These are phyloP conservation scores for Palloptera scutellata DNA, from an alignment of 2,888 invertebrate genomes.

Conservation along the genomic window DNA sequence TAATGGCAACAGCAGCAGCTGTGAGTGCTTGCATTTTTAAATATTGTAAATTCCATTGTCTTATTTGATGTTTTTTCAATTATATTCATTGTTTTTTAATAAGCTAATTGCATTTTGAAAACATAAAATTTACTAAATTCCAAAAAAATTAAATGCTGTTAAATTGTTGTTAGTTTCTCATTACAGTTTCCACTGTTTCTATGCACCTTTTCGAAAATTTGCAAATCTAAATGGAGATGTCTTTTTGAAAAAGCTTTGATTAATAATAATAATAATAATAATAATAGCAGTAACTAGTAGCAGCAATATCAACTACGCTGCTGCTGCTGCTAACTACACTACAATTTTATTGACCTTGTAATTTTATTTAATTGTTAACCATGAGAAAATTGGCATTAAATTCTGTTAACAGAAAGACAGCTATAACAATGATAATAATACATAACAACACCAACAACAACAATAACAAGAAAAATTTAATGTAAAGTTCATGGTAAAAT, in stretches of 20 bases:
- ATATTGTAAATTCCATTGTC: conserved; percentile 6
- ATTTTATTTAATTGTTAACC: conserved; percentile 26
- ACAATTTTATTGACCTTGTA: background rate
- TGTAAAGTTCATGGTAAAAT: conserved; percentile 31
- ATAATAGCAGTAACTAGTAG: conserved; percentile 7
- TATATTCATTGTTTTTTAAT: background rate
- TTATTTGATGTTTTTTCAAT: background rate
- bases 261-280: too few relatives aligned
- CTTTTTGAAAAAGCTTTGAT: background rate
- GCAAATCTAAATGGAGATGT: too few relatives aligned
- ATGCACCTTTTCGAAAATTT: too few relatives aligned
- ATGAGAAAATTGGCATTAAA: conserved; percentile 22
- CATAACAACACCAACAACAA: background rate
- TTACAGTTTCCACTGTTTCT: background rate
- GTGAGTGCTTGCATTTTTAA: background rate
- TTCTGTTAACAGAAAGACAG: background rate
- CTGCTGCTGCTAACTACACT: background rate
- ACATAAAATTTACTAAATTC: too few relatives aligned
- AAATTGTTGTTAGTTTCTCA: conserved; percentile 14
- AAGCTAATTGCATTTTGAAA: background rate
- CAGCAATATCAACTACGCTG: conserved; percentile 1
- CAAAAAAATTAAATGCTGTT: background rate
- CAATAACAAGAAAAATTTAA: conserved; percentile 12
- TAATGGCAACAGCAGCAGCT: background rate
- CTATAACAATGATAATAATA: background rate